Evolutionary conservation across 1,140 invertebrate genomes (phyloP).

Genomic region (Polypedilum vanderplanki): DNA sequence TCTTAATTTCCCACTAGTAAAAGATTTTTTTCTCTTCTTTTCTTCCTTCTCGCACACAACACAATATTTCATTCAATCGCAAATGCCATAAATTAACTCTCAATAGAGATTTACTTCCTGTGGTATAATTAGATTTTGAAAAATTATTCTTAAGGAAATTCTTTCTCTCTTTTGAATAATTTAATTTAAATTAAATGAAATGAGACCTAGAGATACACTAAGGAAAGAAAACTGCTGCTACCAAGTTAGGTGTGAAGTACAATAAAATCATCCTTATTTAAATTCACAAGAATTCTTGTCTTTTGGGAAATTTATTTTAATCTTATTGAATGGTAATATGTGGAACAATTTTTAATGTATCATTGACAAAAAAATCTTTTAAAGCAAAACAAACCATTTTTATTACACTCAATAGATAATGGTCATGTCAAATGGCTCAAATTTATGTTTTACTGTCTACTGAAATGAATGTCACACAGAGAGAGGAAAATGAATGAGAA

Average conservation of each 20-base stretch:
- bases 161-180: too few relatives aligned
- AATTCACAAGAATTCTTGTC: too few relatives aligned
- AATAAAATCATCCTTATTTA: too few relatives aligned
- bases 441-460: not conserved
- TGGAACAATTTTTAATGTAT: too few relatives aligned
- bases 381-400: not conserved
- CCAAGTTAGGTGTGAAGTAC: too few relatives aligned
- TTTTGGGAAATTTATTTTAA: too few relatives aligned
- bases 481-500: not conserved
- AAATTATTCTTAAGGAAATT: not conserved
- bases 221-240: too few relatives aligned
- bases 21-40: not conserved
- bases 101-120: constrained; percentile 17
- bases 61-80: not conserved
- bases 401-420: constrained; percentile 13
- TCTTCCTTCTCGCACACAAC: not conserved
- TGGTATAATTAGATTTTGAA: not conserved
- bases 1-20: not conserved
- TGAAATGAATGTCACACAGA: not conserved
- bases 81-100: constrained; percentile 10
- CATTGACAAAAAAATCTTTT: too few relatives aligned
- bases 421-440: not conserved
- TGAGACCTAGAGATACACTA: too few relatives aligned
- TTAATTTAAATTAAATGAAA: too few relatives aligned
- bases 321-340: too few relatives aligned